A percentile compares a stretch with the other conserved stretches of the same genome.
These are phyloP conservation scores for Austrofundulus limnaeus DNA, from an alignment of 2,113 vertebrate species.

Conservation along the genomic window DNA sequence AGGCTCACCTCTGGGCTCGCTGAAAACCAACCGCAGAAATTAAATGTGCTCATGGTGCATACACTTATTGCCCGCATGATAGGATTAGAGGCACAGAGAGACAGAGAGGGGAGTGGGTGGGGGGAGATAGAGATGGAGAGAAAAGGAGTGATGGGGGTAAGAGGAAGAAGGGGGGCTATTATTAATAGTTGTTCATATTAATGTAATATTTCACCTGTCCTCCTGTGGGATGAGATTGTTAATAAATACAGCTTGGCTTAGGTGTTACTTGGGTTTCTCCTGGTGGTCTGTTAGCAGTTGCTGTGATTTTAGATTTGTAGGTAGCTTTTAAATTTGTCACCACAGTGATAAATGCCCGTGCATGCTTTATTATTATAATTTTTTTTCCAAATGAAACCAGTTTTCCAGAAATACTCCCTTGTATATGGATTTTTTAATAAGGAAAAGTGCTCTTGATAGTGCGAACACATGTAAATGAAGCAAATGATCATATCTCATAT, in stretches of 20 bases:
- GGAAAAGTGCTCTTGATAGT: background rate
- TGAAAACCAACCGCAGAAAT: conserved; percentile 99
- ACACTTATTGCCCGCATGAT: conserved; percentile 97
- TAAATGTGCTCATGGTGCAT: conserved; percentile 99
- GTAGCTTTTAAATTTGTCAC: conserved; percentile 28
- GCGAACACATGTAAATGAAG: conserved; percentile 23
- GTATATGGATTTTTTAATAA: background rate
- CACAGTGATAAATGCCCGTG: background rate
- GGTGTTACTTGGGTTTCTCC: conserved; percentile 48
- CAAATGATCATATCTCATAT: conserved; percentile 36
- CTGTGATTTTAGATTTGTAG: conserved; percentile 30
- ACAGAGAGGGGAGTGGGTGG: conserved; percentile 47
- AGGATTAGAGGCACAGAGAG: conserved; percentile 87
- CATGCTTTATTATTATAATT: background rate
- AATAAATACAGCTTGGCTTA: conserved; percentile 78
- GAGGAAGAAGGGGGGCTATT: conserved; percentile 75
- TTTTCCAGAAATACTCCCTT: conserved; percentile 5
- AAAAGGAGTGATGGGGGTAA: conserved; percentile 66
- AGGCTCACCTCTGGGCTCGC: conserved; percentile 99
- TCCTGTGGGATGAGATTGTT: conserved; percentile 78
- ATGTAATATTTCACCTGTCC: conserved; percentile 79
- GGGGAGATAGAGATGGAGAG: conserved; percentile 63
- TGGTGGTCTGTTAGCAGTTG: conserved; percentile 11
- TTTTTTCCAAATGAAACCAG: background rate
- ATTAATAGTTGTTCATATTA: conserved; percentile 82